Percentiles rank a stretch among this genome's conserved stretches.
phyloP scores from a whole-genome alignment of 1,140 invertebrate species.

The Drosophila persimilis region DNA sequence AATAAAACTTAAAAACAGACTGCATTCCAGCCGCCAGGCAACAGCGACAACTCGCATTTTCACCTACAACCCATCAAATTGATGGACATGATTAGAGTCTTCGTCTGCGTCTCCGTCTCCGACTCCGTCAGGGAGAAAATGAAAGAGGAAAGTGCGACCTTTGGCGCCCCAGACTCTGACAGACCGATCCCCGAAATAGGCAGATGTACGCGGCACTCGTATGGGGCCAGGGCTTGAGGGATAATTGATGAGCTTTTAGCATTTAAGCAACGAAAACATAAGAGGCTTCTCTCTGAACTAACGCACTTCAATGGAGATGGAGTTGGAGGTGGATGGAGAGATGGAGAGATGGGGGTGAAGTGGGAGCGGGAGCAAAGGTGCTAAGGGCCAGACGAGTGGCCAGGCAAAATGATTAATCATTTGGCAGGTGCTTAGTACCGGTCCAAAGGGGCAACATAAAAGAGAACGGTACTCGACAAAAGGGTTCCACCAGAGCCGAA shows the following conservation, averaged over 20 bases:
- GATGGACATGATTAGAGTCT: constrained; percentile 76
- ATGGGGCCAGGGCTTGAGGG: constrained; percentile 18
- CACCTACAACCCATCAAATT: constrained; percentile 72
- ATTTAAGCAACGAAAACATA: constrained; percentile 59
- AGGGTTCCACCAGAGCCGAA: constrained; percentile 37
- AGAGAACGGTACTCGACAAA: constrained; percentile 26
- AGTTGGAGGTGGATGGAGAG: not conserved
- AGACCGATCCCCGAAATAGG: constrained; percentile 46
- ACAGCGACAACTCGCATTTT: constrained; percentile 33
- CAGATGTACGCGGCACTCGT: constrained; percentile 58
- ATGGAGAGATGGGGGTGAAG: not conserved
- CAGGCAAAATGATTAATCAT: constrained; percentile 76
- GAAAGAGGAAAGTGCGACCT: constrained; percentile 75
- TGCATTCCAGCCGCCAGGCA: constrained; percentile 15
- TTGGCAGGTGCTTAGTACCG: constrained; percentile 66
- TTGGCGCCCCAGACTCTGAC: constrained; percentile 57
- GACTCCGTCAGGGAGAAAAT: constrained; percentile 26
- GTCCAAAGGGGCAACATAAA: constrained; percentile 11
- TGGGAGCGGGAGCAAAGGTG: constrained; percentile 20
- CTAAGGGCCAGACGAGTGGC: constrained; percentile 29
- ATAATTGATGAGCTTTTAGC: constrained; percentile 81
- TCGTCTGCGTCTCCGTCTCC: not conserved
- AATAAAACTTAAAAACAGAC: constrained; percentile 38
- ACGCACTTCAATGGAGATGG: constrained; percentile 38
- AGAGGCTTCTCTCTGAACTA: constrained; percentile 32